phyloP scores from a whole-genome alignment of 2,797 vertebrate species.

The Chrysocyon brachyurus region DNA sequence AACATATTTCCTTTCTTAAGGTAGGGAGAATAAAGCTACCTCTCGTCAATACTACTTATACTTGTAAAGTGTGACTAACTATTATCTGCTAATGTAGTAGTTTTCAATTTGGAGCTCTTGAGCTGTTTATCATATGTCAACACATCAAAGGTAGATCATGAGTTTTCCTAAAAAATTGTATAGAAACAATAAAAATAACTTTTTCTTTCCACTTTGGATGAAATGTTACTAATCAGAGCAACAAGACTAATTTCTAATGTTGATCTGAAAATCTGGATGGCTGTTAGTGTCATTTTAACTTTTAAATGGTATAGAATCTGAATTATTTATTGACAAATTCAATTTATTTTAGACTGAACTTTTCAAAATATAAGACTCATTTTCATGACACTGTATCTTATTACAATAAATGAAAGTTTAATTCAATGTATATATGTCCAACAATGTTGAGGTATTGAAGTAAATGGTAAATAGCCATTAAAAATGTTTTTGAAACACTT shows the following conservation, averaged over 20 bases:
- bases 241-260: slow-evolving; percentile 30
- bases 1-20: neutral
- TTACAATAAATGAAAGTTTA: slow-evolving; percentile 35
- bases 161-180: slow-evolving; percentile 1
- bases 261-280: neutral
- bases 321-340: slow-evolving; percentile 24
- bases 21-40: neutral
- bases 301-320: neutral
- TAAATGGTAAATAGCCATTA: neutral
- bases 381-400: neutral
- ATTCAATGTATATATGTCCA: slow-evolving; percentile 4
- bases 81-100: neutral
- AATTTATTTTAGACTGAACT: neutral
- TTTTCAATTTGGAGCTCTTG: neutral
- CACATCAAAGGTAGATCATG: neutral
- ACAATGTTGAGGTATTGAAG: neutral
- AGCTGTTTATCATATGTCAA: neutral
- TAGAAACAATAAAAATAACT: neutral
- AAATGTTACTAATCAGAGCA: slow-evolving; percentile 7
- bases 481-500: slow-evolving; percentile 37
- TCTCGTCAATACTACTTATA: neutral
- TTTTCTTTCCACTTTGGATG: neutral
- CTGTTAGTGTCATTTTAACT: slow-evolving; percentile 18
- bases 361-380: neutral
- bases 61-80: neutral